These are phyloP conservation scores for Potamilus streckersoni DNA, from an alignment of 1,140 invertebrate species.

Conservation along the genomic window DNA sequence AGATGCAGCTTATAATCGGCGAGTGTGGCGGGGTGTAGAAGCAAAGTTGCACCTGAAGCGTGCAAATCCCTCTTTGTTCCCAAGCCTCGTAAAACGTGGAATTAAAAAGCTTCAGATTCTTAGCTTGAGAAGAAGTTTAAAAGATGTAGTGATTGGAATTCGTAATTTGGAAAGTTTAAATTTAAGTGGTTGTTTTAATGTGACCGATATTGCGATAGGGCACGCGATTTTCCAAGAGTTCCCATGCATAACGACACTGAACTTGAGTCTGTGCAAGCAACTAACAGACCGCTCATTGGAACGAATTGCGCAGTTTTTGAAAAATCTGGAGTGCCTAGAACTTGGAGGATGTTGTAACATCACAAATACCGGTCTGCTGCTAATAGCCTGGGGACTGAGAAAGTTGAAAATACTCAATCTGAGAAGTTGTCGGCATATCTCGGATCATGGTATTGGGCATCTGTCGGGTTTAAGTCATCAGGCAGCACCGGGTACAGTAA, in stretches of 20 bases:
- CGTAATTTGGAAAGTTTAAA: conserved; percentile 89
- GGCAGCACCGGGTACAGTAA: conserved; percentile 73
- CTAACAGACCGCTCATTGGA: conserved; percentile 87
- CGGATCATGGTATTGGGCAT: conserved; percentile 88
- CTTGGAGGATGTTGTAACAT: conserved; percentile 92
- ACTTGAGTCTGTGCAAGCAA: conserved; percentile 94
- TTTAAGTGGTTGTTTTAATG: conserved; percentile 92
- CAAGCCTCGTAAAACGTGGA: conserved; percentile 85
- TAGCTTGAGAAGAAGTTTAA: conserved; percentile 83
- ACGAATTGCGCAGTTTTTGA: conserved; percentile 85
- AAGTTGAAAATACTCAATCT: conserved; percentile 87
- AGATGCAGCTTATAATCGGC: conserved; percentile 87
- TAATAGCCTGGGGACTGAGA: conserved; percentile 87
- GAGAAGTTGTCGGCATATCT: conserved; percentile 91
- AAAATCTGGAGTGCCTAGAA: conserved; percentile 88
- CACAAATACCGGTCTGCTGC: conserved; percentile 85
- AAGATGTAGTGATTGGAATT: conserved; percentile 87
- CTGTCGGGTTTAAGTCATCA: conserved; percentile 79
- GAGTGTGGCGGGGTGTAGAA: conserved; percentile 92
- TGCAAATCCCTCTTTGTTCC: conserved; percentile 85
- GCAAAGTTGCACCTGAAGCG: conserved; percentile 88
- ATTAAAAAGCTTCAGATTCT: conserved; percentile 90
- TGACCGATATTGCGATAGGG: conserved; percentile 84
- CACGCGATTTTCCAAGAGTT: conserved; percentile 83
- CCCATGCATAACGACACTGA: conserved; percentile 81